Conservation (phyloP, 1,140 invertebrate species). For the Sipha flava region DNA sequence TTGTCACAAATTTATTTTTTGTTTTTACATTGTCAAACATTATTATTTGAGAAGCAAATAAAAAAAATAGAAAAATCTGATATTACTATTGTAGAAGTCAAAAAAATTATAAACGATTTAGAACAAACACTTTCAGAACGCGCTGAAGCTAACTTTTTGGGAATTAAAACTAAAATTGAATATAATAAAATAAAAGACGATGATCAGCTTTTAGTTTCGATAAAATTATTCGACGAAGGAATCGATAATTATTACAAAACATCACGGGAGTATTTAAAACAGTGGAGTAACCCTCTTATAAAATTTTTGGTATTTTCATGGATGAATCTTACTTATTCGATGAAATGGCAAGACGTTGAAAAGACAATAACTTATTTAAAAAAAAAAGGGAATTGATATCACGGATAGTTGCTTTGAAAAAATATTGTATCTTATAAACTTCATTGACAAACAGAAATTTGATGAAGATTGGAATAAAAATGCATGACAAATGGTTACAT, state of each 20-base stretch:
- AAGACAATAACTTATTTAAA: not conserved
- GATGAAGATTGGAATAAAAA: not conserved
- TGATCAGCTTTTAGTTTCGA: not conserved
- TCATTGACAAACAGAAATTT: not conserved
- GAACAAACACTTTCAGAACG: not conserved
- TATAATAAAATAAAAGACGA: not conserved
- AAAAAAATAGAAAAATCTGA: slow-evolving; percentile 5
- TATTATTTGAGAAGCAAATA: slow-evolving; percentile 1
- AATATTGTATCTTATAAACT: not conserved
- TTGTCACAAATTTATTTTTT: not conserved
- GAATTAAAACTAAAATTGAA: not conserved
- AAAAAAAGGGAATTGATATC: not conserved
- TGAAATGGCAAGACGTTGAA: not conserved
- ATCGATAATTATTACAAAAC: not conserved
- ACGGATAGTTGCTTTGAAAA: not conserved
- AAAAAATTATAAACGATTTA: slow-evolving; percentile 3
- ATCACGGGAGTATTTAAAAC: not conserved
- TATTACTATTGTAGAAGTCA: not conserved
- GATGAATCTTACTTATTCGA: not conserved
- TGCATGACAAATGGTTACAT: not conserved
- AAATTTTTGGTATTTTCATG: not conserved
- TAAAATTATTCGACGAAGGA: not conserved
- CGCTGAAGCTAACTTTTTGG: not conserved
- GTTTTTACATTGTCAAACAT: not conserved
- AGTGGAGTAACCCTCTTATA: not conserved